Conservation (phyloP, 2,888 invertebrate species). For the Drosophila demipolita region DNA sequence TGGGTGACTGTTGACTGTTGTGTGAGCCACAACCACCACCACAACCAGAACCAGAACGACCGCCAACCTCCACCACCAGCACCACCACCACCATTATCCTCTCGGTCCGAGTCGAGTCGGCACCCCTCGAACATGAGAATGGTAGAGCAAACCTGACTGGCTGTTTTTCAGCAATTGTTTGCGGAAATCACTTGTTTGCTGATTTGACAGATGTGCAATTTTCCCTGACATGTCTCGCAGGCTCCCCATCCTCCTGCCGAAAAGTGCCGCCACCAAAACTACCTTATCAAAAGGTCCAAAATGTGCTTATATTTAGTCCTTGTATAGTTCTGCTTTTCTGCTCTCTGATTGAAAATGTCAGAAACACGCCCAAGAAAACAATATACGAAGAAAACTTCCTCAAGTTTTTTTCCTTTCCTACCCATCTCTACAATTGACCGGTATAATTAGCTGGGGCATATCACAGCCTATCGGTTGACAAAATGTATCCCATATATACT, state of each 20-base stretch:
- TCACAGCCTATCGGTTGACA: conserved; percentile 49
- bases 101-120: conserved; percentile 24
- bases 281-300: conserved; percentile 6
- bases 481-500: conserved; percentile 22
- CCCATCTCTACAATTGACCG: conserved; percentile 6
- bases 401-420: background rate
- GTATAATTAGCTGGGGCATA: conserved; percentile 66
- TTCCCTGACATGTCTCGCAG: conserved; percentile 73
- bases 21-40: conserved; percentile 42
- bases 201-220: conserved; percentile 82
- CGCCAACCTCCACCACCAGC: conserved; percentile 11
- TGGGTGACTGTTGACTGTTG: conserved; percentile 65
- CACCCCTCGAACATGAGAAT: conserved; percentile 19
- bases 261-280: conserved; percentile 5
- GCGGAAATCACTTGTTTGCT: conserved; percentile 82
- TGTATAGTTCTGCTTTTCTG: conserved; percentile 14
- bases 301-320: conserved; percentile 37
- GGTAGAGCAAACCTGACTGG: conserved; percentile 57
- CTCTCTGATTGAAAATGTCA: conserved; percentile 76
- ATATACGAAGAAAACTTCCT: conserved; percentile 22
- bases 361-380: conserved; percentile 45
- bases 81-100: conserved; percentile 11
- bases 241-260: conserved; percentile 21
- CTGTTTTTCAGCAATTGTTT: conserved; percentile 78
- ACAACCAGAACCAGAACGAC: conserved; percentile 3